Conservation (phyloP, 2,797 vertebrate species). For the Cirrhinus mrigala region DNA sequence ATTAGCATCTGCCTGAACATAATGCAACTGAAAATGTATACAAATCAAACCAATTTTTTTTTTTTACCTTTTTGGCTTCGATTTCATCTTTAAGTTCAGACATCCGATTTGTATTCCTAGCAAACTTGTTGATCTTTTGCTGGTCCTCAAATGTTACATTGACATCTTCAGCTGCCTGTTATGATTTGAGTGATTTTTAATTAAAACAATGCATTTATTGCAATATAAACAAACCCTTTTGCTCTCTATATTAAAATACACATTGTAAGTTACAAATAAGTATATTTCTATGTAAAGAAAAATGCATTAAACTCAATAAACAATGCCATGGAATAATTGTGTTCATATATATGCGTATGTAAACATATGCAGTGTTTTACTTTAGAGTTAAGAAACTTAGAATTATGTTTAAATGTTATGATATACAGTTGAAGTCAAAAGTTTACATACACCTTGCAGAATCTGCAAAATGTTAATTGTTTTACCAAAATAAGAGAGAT, state of each 20-base stretch:
- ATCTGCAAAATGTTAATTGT: too few species aligned
- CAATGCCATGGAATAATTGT: background rate
- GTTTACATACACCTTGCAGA: too few species aligned
- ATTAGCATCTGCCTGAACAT: background rate
- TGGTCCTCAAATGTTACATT: constrained; percentile 98
- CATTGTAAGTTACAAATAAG: background rate
- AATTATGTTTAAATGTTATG: too few species aligned
- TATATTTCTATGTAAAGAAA: too few species aligned
- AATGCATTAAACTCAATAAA: background rate
- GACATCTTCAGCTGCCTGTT: constrained; percentile 94
- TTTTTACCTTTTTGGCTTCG: constrained; percentile 89
- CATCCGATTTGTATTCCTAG: constrained; percentile 93
- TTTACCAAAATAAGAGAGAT: too few species aligned
- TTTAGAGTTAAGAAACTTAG: too few species aligned
- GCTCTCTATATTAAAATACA: background rate
- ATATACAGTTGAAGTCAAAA: too few species aligned
- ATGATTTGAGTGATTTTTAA: background rate
- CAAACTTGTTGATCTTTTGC: constrained; percentile 98
- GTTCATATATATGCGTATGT: background rate
- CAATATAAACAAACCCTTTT: background rate
- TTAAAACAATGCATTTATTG: background rate
- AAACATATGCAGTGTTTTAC: background rate
- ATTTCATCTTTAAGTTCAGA: constrained; percentile 97
- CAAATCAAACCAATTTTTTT: background rate
- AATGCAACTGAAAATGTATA: background rate